Evolutionary conservation across 2,113 vertebrate genomes (phyloP).

Genomic region (Rynchops niger): DNA sequence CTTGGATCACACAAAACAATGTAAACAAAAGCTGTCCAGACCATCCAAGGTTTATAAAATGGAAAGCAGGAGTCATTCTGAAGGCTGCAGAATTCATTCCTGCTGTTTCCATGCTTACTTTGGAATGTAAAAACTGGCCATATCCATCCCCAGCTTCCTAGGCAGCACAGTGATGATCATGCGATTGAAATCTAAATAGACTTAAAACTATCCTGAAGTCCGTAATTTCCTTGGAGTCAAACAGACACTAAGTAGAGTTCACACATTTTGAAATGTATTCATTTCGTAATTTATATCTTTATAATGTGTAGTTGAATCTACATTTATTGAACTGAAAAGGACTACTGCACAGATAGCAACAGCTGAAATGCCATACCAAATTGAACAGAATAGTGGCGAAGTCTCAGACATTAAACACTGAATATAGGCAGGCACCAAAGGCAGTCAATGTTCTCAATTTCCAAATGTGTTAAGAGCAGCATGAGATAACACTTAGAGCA

Average conservation of each 20-base stretch:
- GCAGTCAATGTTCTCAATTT: conserved; percentile 38
- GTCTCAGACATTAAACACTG: neutral
- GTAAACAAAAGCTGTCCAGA: neutral
- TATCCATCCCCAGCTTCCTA: neutral
- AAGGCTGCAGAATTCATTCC: neutral
- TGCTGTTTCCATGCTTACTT: neutral
- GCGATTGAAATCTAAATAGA: neutral
- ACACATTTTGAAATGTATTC: neutral
- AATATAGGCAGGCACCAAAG: conserved; percentile 15
- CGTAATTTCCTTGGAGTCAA: neutral
- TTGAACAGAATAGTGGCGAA: neutral
- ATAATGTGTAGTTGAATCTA: neutral
- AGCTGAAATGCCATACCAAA: neutral
- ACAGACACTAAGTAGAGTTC: neutral
- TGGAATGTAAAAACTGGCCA: neutral
- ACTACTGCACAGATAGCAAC: neutral
- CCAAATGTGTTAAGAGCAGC: conserved; percentile 43
- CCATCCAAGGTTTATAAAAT: neutral
- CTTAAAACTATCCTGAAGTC: neutral
- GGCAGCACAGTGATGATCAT: neutral
- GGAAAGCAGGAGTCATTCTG: neutral
- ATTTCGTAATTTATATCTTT: neutral
- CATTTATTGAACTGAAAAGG: neutral
- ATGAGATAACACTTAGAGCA: conserved; percentile 15
- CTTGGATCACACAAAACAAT: neutral